Evolutionary conservation across 2,113 vertebrate species (phyloP).

Genomic region (Malaclemys terrapin): DNA sequence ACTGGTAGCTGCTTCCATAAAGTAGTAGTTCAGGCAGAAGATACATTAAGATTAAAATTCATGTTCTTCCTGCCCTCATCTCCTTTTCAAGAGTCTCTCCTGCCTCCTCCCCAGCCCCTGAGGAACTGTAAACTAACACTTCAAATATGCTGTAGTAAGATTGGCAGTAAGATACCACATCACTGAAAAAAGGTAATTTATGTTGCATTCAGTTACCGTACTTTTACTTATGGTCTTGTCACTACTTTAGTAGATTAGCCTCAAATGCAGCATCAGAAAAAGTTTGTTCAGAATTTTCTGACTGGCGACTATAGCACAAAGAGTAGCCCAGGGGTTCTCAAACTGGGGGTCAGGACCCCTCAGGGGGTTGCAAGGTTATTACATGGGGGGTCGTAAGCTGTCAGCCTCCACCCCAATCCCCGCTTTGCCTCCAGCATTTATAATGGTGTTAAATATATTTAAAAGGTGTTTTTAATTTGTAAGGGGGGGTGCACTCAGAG

Average conservation of each 20-base stretch:
- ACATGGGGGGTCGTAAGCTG: no score
- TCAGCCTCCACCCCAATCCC: no score
- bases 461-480: no score
- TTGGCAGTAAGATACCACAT: neutral
- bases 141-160: constrained; percentile 10
- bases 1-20: neutral
- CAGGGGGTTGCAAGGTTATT: no score
- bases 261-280: neutral
- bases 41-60: neutral
- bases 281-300: constrained; percentile 9
- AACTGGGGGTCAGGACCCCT: no score
- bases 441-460: no score
- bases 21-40: neutral
- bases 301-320: neutral
- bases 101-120: neutral
- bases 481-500: no score
- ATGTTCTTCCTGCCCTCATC: neutral
- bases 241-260: constrained; percentile 14
- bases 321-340: neutral
- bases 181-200: constrained; percentile 20
- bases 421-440: no score
- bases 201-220: constrained; percentile 10
- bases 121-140: neutral
- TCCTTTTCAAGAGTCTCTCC: neutral
- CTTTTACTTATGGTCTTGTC: constrained; percentile 18